Percentiles rank a stretch among this genome's conserved stretches.
phyloP scores from a whole-genome alignment of 2,113 vertebrate genomes.

The Camelus bactrianus region DNA sequence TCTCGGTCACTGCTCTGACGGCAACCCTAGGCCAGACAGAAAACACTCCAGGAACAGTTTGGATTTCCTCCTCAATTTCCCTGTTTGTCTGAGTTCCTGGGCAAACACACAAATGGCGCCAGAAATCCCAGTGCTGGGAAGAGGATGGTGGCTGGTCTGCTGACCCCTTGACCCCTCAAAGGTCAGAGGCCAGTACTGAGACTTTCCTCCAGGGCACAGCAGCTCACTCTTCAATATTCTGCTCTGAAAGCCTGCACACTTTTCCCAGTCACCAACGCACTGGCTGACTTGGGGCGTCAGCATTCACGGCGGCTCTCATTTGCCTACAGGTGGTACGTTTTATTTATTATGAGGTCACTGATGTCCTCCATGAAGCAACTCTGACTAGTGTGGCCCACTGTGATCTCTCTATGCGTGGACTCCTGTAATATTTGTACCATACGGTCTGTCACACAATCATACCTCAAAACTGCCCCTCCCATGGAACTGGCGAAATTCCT shows the following conservation, averaged over 20 bases:
- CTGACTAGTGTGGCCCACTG: background rate
- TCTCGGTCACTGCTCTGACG: background rate
- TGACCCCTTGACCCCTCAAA: constrained; percentile 22
- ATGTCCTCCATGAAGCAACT: background rate
- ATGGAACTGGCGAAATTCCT: background rate
- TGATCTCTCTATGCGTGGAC: background rate
- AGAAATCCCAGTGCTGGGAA: constrained; percentile 39
- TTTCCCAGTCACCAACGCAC: background rate
- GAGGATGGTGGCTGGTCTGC: background rate
- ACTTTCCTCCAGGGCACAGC: background rate
- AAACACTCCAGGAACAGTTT: constrained; percentile 19
- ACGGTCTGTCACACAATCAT: background rate
- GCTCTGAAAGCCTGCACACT: background rate
- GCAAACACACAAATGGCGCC: background rate
- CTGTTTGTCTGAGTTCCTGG: constrained; percentile 52
- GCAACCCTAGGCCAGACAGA: constrained; percentile 30
- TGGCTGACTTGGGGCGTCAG: background rate
- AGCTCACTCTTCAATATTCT: background rate
- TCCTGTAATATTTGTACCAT: background rate
- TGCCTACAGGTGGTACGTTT: background rate
- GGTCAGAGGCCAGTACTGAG: background rate
- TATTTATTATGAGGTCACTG: background rate
- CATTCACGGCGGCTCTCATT: background rate
- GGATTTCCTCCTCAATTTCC: constrained; percentile 69
- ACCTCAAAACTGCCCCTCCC: background rate